These are phyloP conservation scores for Isurus oxyrinchus DNA, from an alignment of 2,113 vertebrate species.

Conservation along the genomic window DNA sequence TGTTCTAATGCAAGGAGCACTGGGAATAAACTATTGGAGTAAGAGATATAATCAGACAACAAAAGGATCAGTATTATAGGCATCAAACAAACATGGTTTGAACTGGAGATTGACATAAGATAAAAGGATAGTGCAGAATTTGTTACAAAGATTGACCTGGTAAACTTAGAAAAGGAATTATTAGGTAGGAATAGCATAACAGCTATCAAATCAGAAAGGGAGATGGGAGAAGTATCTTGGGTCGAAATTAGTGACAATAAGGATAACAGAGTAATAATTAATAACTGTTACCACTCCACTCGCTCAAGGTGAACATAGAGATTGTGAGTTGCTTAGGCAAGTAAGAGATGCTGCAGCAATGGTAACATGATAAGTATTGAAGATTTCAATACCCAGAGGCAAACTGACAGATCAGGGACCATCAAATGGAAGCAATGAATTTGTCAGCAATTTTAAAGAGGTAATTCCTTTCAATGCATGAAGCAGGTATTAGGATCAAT, in stretches of 20 bases:
- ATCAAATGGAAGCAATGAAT: background rate
- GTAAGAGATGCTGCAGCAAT: background rate
- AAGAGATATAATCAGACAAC: background rate
- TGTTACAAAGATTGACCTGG: background rate
- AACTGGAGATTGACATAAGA: background rate
- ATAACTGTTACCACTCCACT: background rate
- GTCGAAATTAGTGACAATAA: background rate
- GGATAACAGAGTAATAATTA: background rate
- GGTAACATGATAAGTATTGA: background rate
- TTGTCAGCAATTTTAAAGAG: background rate
- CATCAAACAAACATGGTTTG: conserved; percentile 1
- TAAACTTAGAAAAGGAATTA: background rate
- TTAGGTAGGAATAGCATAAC: background rate
- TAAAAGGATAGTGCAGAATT: background rate
- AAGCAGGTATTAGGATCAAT: background rate
- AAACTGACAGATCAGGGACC: background rate
- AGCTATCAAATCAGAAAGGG: background rate
- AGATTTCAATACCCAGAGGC: background rate
- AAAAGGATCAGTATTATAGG: background rate
- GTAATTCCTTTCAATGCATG: background rate
- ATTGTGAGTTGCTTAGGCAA: background rate
- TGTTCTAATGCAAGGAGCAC: background rate
- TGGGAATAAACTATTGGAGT: conserved; percentile 4
- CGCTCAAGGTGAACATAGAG: background rate
- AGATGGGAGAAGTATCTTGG: background rate